Evolutionary conservation across 2,888 invertebrate genomes (phyloP).

Genomic region (Metopia argyrocephala): DNA sequence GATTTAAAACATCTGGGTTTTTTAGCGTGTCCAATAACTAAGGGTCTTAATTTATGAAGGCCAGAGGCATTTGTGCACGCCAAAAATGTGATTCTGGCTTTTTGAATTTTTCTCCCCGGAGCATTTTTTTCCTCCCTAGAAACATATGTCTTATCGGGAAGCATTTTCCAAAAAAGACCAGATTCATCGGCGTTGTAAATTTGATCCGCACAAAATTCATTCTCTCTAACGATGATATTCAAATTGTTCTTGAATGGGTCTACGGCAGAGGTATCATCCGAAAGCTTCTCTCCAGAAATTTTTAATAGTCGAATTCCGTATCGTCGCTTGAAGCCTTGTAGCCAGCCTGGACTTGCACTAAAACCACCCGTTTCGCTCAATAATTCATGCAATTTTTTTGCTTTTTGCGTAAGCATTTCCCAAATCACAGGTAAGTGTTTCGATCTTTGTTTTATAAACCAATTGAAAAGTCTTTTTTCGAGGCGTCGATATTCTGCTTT

Average conservation of each 20-base stretch:
- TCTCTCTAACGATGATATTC: not conserved
- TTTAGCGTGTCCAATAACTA: conserved; percentile 2
- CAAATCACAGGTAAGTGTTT: conserved; percentile 1
- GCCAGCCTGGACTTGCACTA: conserved; percentile 12
- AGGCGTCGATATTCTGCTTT: too few species aligned
- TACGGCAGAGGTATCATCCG: conserved; percentile 1
- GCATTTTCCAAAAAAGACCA: not conserved
- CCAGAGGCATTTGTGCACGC: not conserved
- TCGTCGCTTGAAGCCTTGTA: not conserved
- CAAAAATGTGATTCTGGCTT: conserved; percentile 14
- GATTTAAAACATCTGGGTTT: not conserved
- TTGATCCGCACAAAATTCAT: conserved; percentile 5
- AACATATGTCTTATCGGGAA: conserved; percentile 16
- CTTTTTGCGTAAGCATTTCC: conserved; percentile 3
- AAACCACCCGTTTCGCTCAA: not conserved
- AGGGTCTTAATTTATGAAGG: not conserved
- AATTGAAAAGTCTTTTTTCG: conserved; percentile 20
- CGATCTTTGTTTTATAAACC: conserved; percentile 1
- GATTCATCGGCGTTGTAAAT: conserved; percentile 3
- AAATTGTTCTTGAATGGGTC: conserved; percentile 11
- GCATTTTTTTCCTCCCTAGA: not conserved
- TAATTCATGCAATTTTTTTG: conserved; percentile 1
- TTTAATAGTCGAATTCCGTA: conserved; percentile 3
- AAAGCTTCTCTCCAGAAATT: conserved; percentile 26
- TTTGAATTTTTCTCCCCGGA: conserved; percentile 12